Evolutionary conservation across 1,140 invertebrate genomes (phyloP), one percentile per base, ranked within the genome.

Genomic region (Pachypsylla venusta): DNA sequence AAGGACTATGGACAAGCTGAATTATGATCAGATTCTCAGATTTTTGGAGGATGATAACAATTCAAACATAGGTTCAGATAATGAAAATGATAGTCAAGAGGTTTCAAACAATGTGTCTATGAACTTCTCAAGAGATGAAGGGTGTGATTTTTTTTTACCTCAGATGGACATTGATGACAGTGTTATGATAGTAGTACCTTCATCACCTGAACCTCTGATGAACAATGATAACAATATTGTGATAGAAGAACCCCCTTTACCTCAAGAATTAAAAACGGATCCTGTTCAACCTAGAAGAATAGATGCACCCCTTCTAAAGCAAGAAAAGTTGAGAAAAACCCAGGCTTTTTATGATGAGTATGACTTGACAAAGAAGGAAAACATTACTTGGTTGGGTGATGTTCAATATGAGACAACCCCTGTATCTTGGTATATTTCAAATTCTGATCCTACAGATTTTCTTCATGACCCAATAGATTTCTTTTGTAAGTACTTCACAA

Each of bases 281-380:
- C n/a, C n/a, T n/a, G n/a, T n/a, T n/a, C n/a, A n/a, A n/a, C n/a
- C n/a, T 35, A 16, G 30, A 35, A 35, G 30, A 16, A 35, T 10
- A 35, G 30, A 35, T 35, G 30, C 10, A 35, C 10, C 30, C 30
- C 30, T n/a, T n/a, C n/a, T n/a, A 35, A 10, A 35, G 30, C 16
- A 12, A 16, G 16, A 35, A 16, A 35, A 10, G 16, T 16, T 12
- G 16, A 12, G 30, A 16, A 35, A 12, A 35, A 35, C 16, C 10
- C 30, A 35, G 30, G 16, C 30, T 35, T 16, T 35, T 35, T 16
- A 12, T 10, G 16, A 10, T 12, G 10, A 35, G 30, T 48, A 48
- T 48, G 42, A 48, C 16, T 22, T 48, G 42, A 48, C 42, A 19
- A 48, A 19, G n/a, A 48, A 48, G n/a, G 42, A 48, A 48, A 19